A percentile compares a stretch with the other conserved stretches of the same genome.
Conservation (phyloP, 2,888 invertebrate species). For the Bombylius discolor region DNA sequence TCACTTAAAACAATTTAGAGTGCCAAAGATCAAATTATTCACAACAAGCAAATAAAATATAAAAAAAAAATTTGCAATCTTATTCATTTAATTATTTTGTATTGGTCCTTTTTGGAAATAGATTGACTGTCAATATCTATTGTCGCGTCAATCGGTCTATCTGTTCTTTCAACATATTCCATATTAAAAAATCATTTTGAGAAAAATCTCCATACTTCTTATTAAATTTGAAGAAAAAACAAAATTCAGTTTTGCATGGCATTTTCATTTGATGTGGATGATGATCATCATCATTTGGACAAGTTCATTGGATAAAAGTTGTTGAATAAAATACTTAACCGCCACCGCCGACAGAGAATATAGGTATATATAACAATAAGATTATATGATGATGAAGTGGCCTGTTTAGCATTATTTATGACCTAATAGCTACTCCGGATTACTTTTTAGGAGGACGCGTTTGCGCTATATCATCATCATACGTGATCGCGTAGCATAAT, state of each 20-base stretch:
- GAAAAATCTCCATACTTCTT: too few relatives aligned
- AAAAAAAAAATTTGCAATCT: neutral
- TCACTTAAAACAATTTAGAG: neutral
- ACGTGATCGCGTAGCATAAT: too few relatives aligned
- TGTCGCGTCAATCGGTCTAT: neutral
- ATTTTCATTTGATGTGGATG: neutral
- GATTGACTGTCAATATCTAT: neutral
- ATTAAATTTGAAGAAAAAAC: too few relatives aligned
- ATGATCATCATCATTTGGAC: neutral
- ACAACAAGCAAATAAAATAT: neutral
- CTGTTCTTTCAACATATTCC: neutral
- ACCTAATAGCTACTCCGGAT: conserved; percentile 4
- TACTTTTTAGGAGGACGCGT: neutral
- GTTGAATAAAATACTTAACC: neutral
- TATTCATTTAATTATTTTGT: neutral
- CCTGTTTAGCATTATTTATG: conserved; percentile 8
- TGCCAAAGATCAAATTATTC: neutral
- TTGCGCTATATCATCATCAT: too few relatives aligned
- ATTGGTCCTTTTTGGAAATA: too few relatives aligned
- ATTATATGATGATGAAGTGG: conserved; percentile 6
- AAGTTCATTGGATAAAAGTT: neutral
- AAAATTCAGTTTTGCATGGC: neutral
- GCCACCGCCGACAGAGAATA: neutral
- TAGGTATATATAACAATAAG: neutral
- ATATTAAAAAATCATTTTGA: neutral